phyloP scores from a whole-genome alignment of 2,113 vertebrate species.

The Corvus moneduloides region DNA sequence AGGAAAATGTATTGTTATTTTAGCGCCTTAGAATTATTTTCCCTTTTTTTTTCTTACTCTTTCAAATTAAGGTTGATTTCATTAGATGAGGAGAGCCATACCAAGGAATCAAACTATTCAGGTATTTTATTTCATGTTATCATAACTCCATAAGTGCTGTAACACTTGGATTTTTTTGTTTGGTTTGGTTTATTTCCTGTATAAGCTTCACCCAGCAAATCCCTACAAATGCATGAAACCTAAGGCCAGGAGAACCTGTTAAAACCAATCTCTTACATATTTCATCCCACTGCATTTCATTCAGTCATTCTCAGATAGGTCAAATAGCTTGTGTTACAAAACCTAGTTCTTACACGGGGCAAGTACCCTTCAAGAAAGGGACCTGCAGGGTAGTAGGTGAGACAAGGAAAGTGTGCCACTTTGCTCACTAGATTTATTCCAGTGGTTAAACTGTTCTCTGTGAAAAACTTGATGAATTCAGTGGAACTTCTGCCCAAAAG shows the following conservation, averaged over 20 bases:
- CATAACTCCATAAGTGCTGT: not conserved
- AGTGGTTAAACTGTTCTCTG: not conserved
- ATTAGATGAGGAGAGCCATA: slow-evolving; percentile 78
- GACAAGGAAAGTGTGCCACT: not conserved
- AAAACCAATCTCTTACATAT: not conserved
- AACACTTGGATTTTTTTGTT: not conserved
- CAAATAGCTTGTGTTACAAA: not conserved
- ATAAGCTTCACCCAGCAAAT: not conserved
- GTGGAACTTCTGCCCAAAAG: not conserved
- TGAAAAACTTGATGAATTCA: not conserved
- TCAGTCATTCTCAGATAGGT: not conserved
- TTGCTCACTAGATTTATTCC: not conserved
- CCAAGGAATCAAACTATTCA: slow-evolving; percentile 65
- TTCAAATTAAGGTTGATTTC: slow-evolving; percentile 85
- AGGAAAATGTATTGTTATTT: not conserved
- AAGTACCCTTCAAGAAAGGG: not conserved
- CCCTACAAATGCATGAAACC: not conserved
- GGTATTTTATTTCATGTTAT: slow-evolving; percentile 70
- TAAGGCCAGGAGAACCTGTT: not conserved
- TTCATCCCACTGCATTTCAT: not conserved
- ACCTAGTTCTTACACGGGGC: not conserved
- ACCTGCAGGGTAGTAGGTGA: not conserved
- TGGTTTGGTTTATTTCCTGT: not conserved
- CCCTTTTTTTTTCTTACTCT: not conserved
- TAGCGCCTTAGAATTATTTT: not conserved